Conservation (phyloP, 1,140 invertebrate genomes). For the Lordiphosa collinella region DNA sequence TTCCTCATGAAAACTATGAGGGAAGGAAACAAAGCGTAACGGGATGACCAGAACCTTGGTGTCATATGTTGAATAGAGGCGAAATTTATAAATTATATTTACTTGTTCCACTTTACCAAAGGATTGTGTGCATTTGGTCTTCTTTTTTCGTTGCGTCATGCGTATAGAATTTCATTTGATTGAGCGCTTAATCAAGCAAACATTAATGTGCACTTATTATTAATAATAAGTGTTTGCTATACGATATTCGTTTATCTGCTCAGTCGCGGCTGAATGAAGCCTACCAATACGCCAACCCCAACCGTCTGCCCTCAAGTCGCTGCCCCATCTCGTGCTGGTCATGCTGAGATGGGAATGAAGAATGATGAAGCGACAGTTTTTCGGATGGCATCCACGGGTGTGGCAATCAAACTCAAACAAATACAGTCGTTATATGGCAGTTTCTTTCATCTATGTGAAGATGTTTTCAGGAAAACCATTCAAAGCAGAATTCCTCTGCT, state of each 20-base stretch:
- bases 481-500: too few relatives aligned
- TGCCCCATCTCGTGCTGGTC: too few relatives aligned
- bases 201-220: conserved; percentile 75
- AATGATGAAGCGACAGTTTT: too few relatives aligned
- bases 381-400: background rate
- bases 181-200: conserved; percentile 76
- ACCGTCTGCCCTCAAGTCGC: background rate
- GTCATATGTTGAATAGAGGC: conserved; percentile 29
- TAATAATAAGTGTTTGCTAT: conserved; percentile 63
- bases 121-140: conserved; percentile 23
- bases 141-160: conserved; percentile 50
- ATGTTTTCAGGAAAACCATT: too few relatives aligned
- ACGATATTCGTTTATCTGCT: conserved; percentile 57
- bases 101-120: conserved; percentile 24
- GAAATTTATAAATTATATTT: conserved; percentile 70
- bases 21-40: conserved; percentile 4
- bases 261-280: conserved; percentile 68
- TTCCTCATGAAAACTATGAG: conserved; percentile 3
- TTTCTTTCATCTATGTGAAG: too few relatives aligned
- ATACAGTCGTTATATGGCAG: too few relatives aligned
- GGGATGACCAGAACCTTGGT: conserved; percentile 19
- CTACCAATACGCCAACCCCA: background rate
- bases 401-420: too few relatives aligned
- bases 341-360: too few relatives aligned
- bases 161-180: conserved; percentile 77